These are phyloP conservation scores for Harpagoxenus sublaevis DNA, from an alignment of 2,888 invertebrate species.

Conservation along the genomic window DNA sequence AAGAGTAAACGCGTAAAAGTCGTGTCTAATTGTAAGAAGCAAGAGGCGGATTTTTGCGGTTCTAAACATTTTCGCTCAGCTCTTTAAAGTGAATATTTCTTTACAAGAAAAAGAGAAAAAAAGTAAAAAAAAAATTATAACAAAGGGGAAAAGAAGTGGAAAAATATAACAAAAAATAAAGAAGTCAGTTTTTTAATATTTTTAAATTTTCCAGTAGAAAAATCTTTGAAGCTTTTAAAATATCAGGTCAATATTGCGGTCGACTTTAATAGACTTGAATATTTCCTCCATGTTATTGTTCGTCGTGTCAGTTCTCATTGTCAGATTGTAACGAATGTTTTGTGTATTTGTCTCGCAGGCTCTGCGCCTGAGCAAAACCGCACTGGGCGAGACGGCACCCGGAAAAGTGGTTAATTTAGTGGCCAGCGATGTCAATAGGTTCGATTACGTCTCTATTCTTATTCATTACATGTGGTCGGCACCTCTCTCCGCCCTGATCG, in stretches of 20 bases:
- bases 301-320: too few relatives aligned
- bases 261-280: background rate
- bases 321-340: slow-evolving; percentile 5
- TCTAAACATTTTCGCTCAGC: background rate
- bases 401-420: slow-evolving; percentile 86
- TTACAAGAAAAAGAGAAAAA: background rate
- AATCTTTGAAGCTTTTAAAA: background rate
- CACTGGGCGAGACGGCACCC: slow-evolving; percentile 92
- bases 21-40: background rate
- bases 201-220: background rate
- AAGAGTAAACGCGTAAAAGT: background rate
- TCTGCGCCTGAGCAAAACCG: slow-evolving; percentile 89
- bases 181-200: background rate
- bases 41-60: background rate
- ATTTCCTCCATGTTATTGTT: background rate
- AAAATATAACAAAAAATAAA: background rate
- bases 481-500: slow-evolving; percentile 90
- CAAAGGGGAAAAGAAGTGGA: background rate
- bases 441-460: slow-evolving; percentile 96
- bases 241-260: background rate
- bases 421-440: slow-evolving; percentile 97
- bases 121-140: background rate
- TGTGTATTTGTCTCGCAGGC: slow-evolving; percentile 85
- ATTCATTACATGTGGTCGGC: slow-evolving; percentile 97
- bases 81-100: background rate